Evolutionary conservation across 2,888 invertebrate genomes (phyloP), one percentile per base, ranked within the genome.

Genomic region (Clanis bilineata): DNA sequence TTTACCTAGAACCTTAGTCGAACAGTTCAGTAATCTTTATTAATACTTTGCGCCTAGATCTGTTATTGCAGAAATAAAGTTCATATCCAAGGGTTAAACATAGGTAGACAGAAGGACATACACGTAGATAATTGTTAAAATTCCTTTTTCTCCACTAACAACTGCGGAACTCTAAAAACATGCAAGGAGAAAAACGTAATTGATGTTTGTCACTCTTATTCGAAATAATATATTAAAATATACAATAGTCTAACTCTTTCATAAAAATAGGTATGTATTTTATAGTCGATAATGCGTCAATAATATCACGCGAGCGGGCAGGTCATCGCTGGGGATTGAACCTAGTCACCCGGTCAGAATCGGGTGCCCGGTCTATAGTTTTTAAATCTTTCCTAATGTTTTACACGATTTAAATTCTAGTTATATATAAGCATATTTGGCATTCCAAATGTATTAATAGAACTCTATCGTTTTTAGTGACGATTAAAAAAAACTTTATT

Each of bases 341-440:
- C 58, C 61, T 60, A 59, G 45, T 58, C 36, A 62, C 51, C 64
- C 62, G 63, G 67, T 63, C 65, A 69, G 56, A 62, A 57, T 41
- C 59, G 41, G 59, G 57, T 45, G 63, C 57, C 63, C 60, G 65
- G 59, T 57, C 63, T 59, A 61, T 60, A 62, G 57, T 45, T 64
- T 60, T 59, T 59, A 61, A 57, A 32, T 43, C 54, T 56, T 18
- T n/a, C 57, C n/a, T 51, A 55, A 7, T 59, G 38, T 59, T 41
- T 23, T 21, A 28, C 12, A 39, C 28, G 1, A 6, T 25, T 9
- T 22, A 45, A 3, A 18, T 51, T 51, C 28, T 18, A 15, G 15
- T n/a, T 28, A 28, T 28, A 0, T 15, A 9, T 28, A 5, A 15
- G 15, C 25, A 18, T 51, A 7, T n/a, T 45, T 18, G 3, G 47